Evolutionary conservation across 2,888 invertebrate genomes (phyloP).

Genomic region (Odontomyia ornata): DNA sequence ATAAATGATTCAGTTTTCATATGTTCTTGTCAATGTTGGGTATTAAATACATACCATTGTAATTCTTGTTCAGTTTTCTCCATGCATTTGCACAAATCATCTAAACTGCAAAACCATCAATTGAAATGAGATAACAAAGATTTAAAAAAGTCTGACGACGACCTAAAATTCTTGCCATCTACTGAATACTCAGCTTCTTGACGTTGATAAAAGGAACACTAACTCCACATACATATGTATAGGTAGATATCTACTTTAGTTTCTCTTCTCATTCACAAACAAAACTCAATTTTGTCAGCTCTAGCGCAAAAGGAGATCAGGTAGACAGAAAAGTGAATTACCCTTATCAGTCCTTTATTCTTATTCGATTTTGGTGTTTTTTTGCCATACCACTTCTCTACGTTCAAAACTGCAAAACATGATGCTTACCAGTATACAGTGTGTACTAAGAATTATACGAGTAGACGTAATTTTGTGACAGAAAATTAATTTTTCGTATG

Average conservation of each 20-base stretch:
- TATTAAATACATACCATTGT: no score
- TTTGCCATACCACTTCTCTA: background rate
- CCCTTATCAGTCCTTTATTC: slow-evolving; percentile 36
- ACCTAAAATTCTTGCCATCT: background rate
- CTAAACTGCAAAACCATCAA: background rate
- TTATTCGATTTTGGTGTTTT: slow-evolving; percentile 30
- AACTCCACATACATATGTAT: background rate
- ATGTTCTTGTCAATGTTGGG: no score
- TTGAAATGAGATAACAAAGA: background rate
- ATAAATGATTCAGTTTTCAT: no score
- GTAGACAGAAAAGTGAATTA: slow-evolving; percentile 38
- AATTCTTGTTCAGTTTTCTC: no score
- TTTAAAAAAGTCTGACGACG: background rate
- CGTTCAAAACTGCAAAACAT: background rate
- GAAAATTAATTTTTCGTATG: no score
- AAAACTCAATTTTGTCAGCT: slow-evolving; percentile 35
- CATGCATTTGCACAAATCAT: background rate
- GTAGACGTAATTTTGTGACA: no score
- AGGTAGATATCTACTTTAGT: background rate
- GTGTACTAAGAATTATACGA: background rate
- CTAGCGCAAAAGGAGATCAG: slow-evolving; percentile 30
- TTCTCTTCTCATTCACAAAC: slow-evolving; percentile 30
- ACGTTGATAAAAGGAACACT: background rate
- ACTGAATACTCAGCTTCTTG: background rate
- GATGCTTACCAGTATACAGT: background rate